Evolutionary conservation across 2,888 invertebrate genomes (phyloP).

Genomic region (Stenichneumon culpator): DNA sequence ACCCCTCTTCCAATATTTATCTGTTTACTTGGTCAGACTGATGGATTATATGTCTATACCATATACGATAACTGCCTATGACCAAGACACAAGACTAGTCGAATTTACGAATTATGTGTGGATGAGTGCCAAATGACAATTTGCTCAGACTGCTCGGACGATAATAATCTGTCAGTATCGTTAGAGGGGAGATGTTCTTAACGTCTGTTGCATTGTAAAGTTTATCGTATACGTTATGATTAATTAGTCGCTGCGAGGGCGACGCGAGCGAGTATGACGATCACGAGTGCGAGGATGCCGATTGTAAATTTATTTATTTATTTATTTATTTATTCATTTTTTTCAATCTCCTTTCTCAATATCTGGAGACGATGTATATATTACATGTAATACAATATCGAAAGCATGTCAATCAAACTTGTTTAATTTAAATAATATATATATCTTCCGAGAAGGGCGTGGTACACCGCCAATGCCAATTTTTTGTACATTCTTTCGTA

Average conservation of each 20-base stretch:
- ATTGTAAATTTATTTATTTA: constrained; percentile 54
- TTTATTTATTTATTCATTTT: constrained; percentile 26
- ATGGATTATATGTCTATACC: constrained; percentile 45
- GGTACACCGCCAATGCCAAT: constrained; percentile 62
- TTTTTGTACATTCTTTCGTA: constrained; percentile 79
- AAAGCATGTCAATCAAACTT: constrained; percentile 82
- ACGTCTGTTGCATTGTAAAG: constrained; percentile 82
- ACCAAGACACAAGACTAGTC: constrained; percentile 46
- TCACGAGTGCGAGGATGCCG: constrained; percentile 13
- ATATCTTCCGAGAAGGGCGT: constrained; percentile 50
- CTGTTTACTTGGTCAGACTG: constrained; percentile 57
- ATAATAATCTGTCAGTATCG: constrained; percentile 60
- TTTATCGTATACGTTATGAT: constrained; percentile 63
- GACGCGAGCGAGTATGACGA: constrained; percentile 27
- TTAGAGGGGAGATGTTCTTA: constrained; percentile 64
- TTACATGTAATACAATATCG: constrained; percentile 68
- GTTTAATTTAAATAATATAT: constrained; percentile 73
- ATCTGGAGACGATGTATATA: constrained; percentile 67
- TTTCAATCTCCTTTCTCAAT: constrained; percentile 24
- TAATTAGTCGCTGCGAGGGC: constrained; percentile 29
- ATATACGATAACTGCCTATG: constrained; percentile 61
- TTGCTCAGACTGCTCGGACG: constrained; percentile 82
- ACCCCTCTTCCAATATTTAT: constrained; percentile 21
- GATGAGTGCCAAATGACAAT: constrained; percentile 82
- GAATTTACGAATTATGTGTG: constrained; percentile 68